Conservation (phyloP, 1,140 invertebrate genomes). For the Lycorma delicatula region DNA sequence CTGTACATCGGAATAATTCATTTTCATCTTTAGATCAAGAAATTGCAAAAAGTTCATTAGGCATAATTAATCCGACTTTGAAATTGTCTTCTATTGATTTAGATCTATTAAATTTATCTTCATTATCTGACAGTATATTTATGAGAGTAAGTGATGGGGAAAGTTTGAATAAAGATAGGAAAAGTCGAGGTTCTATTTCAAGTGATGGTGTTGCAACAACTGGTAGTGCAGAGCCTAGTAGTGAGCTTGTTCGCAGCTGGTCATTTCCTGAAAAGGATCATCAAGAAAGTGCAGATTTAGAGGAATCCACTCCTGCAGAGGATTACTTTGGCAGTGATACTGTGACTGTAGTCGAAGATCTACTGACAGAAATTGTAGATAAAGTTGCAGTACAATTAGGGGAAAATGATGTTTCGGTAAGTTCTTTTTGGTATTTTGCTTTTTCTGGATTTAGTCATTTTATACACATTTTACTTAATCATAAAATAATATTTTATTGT, state of each 20-base stretch:
- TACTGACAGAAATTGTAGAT: conserved; percentile 48
- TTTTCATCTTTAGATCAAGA: conserved; percentile 24
- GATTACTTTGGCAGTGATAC: conserved; percentile 43
- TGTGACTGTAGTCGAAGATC: conserved; percentile 41
- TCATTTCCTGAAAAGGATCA: conserved; percentile 28
- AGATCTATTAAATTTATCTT: conserved; percentile 25
- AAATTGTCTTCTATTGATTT: conserved; percentile 27
- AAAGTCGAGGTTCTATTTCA: conserved; percentile 21
- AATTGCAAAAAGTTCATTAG: conserved; percentile 14
- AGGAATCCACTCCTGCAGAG: conserved; percentile 48
- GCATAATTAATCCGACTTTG: conserved; percentile 18
- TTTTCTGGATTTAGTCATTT: no score
- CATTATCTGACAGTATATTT: conserved; percentile 26
- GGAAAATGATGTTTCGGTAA: conserved; percentile 19
- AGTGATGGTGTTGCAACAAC: conserved; percentile 17
- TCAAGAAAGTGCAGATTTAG: conserved; percentile 26
- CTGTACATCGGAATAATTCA: conserved; percentile 22
- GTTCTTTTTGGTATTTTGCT: no score
- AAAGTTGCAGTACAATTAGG: conserved; percentile 33
- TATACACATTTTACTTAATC: no score
- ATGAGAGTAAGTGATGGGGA: conserved; percentile 29
- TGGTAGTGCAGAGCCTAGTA: conserved; percentile 1
- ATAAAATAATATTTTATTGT: no score
- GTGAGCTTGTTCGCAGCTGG: conserved; percentile 29
- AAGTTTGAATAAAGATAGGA: conserved; percentile 13